These are phyloP conservation scores for Prinia subflava DNA, from an alignment of 2,113 vertebrate genomes.

Conservation along the genomic window DNA sequence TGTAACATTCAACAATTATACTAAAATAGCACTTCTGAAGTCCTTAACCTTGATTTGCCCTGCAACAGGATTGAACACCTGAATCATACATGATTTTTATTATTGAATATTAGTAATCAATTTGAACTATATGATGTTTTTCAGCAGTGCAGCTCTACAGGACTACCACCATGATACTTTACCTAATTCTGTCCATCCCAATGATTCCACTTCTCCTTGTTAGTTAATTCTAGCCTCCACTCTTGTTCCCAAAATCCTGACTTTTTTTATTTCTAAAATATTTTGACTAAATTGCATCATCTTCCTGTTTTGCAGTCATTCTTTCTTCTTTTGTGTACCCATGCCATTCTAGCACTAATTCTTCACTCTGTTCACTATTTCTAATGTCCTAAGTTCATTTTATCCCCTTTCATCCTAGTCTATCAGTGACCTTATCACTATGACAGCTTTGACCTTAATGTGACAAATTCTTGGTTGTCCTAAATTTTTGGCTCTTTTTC, in stretches of 20 bases:
- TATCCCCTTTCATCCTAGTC: background rate
- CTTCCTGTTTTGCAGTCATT: background rate
- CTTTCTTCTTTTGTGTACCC: background rate
- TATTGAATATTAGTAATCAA: background rate
- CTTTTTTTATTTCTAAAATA: background rate
- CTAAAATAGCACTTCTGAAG: background rate
- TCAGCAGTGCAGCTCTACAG: background rate
- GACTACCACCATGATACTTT: background rate
- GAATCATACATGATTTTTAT: background rate
- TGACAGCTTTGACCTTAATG: background rate
- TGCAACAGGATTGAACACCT: background rate
- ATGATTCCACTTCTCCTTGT: background rate
- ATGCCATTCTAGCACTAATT: background rate
- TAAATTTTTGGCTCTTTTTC: background rate
- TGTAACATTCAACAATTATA: background rate
- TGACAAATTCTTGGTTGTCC: background rate
- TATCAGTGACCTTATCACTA: background rate
- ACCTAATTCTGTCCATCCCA: background rate
- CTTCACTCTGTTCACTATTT: background rate
- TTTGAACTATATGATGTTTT: background rate
- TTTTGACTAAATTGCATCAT: background rate
- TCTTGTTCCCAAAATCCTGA: background rate
- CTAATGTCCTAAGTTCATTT: background rate
- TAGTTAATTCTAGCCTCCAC: background rate
- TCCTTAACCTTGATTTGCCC: background rate